Evolutionary conservation across 2,797 vertebrate genomes (phyloP).

Genomic region (Taeniopygia guttata): DNA sequence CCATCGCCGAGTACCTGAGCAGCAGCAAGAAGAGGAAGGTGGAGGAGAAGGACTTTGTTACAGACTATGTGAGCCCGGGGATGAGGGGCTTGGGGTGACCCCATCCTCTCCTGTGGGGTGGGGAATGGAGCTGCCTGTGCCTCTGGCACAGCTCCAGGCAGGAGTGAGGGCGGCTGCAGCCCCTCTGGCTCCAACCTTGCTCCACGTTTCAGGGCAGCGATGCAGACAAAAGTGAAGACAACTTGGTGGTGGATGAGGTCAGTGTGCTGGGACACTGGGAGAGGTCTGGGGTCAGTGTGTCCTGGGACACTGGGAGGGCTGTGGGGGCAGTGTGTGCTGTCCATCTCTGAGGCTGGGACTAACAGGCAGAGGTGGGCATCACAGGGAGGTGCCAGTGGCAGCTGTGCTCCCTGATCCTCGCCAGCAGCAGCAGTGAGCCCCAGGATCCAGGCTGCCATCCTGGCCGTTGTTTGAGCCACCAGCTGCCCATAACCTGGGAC

Average conservation of each 20-base stretch:
- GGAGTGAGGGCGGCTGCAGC: neutral
- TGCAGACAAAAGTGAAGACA: conserved; percentile 89
- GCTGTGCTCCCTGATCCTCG: rapidly evolving
- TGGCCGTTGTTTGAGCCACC: neutral
- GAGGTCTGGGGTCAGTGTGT: rapidly evolving
- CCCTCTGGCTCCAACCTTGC: neutral
- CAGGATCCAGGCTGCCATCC: neutral
- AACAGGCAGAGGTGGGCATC: neutral
- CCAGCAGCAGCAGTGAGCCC: neutral
- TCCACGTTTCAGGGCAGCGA: conserved; percentile 82
- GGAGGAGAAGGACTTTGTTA: conserved; percentile 90
- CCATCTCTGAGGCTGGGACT: rapidly evolving
- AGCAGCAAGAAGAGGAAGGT: conserved; percentile 91
- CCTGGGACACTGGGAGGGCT: neutral
- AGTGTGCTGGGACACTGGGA: neutral
- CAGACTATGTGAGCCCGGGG: conserved; percentile 83
- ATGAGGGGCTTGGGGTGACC: neutral
- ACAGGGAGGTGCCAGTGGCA: neutral
- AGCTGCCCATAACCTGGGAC: rapidly evolving
- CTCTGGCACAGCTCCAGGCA: neutral
- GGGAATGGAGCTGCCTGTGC: neutral
- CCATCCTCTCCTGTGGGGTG: rapidly evolving
- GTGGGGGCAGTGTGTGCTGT: neutral
- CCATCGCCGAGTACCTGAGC: conserved; percentile 86
- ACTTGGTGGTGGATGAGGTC: conserved; percentile 90